Evolutionary conservation across 2,797 vertebrate genomes (phyloP).

Genomic region (Mycteria americana): DNA sequence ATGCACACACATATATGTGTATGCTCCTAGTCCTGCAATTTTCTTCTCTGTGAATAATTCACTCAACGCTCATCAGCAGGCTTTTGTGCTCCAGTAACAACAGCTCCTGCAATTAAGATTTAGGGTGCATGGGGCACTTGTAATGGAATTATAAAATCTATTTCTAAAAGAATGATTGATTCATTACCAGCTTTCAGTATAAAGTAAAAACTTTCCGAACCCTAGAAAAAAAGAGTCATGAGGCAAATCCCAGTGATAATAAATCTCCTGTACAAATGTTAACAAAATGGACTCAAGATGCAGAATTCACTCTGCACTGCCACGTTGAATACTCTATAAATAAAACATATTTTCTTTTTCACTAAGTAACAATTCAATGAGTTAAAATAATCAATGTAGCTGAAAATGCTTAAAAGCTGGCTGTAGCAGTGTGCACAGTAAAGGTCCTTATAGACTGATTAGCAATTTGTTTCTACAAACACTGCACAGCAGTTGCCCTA

Average conservation of each 20-base stretch:
- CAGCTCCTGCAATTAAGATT: constrained; percentile 27
- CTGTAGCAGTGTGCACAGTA: constrained; percentile 1
- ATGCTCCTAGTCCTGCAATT: neutral
- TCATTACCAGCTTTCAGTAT: constrained; percentile 10
- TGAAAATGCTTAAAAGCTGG: constrained; percentile 66
- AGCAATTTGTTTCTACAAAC: constrained; percentile 72
- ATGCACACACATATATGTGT: neutral
- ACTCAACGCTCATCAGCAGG: neutral
- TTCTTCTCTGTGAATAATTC: neutral
- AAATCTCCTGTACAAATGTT: constrained; percentile 24
- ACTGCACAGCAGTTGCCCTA: constrained; percentile 67
- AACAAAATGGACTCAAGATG: neutral
- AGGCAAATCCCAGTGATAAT: neutral
- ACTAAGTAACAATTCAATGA: constrained; percentile 51
- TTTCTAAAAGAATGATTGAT: constrained; percentile 35
- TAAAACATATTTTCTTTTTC: constrained; percentile 61
- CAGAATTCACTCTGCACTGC: neutral
- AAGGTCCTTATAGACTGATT: constrained; percentile 69
- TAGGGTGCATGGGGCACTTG: neutral
- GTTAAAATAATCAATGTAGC: constrained; percentile 58
- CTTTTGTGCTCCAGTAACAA: neutral
- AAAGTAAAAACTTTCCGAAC: constrained; percentile 14
- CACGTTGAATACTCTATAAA: constrained; percentile 45
- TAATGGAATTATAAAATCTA: constrained; percentile 52
- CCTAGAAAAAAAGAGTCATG: neutral